phyloP scores from a whole-genome alignment of 2,113 vertebrate species.

The Pseudopodoces humilis region DNA sequence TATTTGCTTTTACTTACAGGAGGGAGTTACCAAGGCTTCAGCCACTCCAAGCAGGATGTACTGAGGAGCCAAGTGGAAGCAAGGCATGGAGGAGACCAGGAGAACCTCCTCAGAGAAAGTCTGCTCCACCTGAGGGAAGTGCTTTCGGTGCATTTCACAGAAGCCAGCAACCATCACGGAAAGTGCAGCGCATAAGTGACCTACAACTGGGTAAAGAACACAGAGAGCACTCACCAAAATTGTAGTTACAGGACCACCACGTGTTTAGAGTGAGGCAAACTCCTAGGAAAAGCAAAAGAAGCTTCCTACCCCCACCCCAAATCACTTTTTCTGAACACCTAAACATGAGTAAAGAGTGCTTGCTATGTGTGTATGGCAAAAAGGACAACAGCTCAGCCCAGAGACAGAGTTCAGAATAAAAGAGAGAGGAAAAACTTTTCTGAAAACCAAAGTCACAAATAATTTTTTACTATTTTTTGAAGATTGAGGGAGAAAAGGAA shows the following conservation, averaged over 20 bases:
- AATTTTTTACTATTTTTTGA: not conserved
- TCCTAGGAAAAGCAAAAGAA: not conserved
- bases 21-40: conserved; percentile 87
- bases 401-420: not conserved
- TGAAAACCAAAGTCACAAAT: not conserved
- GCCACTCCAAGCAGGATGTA: conserved; percentile 89
- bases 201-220: conserved; percentile 75
- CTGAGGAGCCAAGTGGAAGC: conserved; percentile 85
- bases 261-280: not conserved
- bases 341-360: not conserved
- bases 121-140: conserved; percentile 82
- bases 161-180: conserved; percentile 85
- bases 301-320: not conserved
- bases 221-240: not conserved
- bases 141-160: conserved; percentile 84
- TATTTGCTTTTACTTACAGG: conserved; percentile 78
- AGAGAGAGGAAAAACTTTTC: not conserved
- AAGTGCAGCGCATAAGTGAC: conserved; percentile 80
- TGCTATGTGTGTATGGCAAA: not conserved
- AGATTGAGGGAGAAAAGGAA: not conserved
- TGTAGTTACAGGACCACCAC: not conserved
- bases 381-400: not conserved
- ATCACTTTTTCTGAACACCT: not conserved
- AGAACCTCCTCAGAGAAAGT: conserved; percentile 79
- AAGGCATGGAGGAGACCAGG: conserved; percentile 88